Evolutionary conservation across 2,113 vertebrate genomes (phyloP).

Genomic region (Crocuta crocuta): DNA sequence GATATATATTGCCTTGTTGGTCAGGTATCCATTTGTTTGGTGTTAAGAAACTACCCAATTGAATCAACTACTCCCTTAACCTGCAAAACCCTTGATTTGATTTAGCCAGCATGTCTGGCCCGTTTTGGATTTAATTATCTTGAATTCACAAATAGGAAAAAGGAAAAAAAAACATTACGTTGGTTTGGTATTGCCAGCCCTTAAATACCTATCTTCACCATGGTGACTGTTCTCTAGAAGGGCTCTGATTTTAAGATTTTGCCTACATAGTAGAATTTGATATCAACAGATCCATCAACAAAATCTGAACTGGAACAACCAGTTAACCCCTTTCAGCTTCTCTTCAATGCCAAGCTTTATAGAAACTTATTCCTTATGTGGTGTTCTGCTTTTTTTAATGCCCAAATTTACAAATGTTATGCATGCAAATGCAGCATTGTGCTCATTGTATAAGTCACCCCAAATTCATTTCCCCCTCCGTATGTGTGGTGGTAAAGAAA

Average conservation of each 20-base stretch:
- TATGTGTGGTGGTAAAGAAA: constrained; percentile 68
- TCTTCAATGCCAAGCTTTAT: constrained; percentile 68
- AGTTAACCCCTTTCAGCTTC: constrained; percentile 51
- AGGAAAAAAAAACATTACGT: neutral
- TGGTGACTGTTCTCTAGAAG: constrained; percentile 15
- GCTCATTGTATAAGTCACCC: constrained; percentile 44
- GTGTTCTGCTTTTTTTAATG: constrained; percentile 73
- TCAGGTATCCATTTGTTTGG: neutral
- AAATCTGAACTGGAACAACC: constrained; percentile 60
- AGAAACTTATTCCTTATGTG: constrained; percentile 67
- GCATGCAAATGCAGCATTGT: constrained; percentile 72
- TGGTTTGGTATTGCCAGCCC: neutral
- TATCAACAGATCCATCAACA: constrained; percentile 53
- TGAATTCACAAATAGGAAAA: constrained; percentile 42
- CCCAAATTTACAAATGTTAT: constrained; percentile 71
- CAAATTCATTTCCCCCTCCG: constrained; percentile 27
- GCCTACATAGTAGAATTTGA: constrained; percentile 53
- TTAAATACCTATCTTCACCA: neutral
- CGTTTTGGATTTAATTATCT: neutral
- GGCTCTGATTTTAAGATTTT: constrained; percentile 57
- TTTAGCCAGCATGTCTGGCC: neutral
- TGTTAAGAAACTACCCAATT: constrained; percentile 54
- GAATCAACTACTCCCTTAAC: constrained; percentile 48
- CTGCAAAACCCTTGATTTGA: constrained; percentile 48
- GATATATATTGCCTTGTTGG: neutral